Conservation (phyloP, 2,888 invertebrate species). For the Caenorhabditis becei region DNA sequence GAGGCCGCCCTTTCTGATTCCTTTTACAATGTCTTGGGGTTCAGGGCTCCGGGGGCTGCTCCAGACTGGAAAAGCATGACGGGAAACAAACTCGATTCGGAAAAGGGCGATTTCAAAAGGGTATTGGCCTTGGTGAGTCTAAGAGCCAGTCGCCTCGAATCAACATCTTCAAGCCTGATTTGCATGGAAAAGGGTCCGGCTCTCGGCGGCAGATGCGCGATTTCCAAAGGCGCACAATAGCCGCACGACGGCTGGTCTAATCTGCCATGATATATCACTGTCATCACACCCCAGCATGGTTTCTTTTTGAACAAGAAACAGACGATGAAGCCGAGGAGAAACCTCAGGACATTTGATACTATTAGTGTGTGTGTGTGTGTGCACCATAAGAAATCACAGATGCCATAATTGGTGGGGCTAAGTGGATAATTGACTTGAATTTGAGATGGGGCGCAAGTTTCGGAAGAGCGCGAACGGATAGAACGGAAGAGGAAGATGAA, state of each 20-base stretch:
- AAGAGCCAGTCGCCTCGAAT: conserved; percentile 34
- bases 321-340: background rate
- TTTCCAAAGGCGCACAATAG: conserved; percentile 32
- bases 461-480: conserved; percentile 30
- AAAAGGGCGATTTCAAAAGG: conserved; percentile 2
- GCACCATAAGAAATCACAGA: conserved; percentile 52
- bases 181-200: conserved; percentile 48
- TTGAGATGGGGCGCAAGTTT: conserved; percentile 52
- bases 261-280: conserved; percentile 57
- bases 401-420: conserved; percentile 56
- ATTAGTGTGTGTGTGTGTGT: conserved; percentile 11
- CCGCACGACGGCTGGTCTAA: conserved; percentile 37
- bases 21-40: background rate
- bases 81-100: background rate
- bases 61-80: background rate
- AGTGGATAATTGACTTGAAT: conserved; percentile 63
- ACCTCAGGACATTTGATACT: conserved; percentile 47
- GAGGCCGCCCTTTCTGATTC: background rate
- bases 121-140: too few species aligned
- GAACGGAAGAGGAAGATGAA: conserved; percentile 2
- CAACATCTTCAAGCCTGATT: conserved; percentile 49
- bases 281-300: conserved; percentile 36
- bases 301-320: conserved; percentile 12
- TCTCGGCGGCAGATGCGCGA: conserved; percentile 58
- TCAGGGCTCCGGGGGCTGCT: too few species aligned